These are phyloP conservation scores for Epizoanthus illoricatus DNA, from an alignment of 92 coral and sea anemone species.

Conservation along the genomic window DNA sequence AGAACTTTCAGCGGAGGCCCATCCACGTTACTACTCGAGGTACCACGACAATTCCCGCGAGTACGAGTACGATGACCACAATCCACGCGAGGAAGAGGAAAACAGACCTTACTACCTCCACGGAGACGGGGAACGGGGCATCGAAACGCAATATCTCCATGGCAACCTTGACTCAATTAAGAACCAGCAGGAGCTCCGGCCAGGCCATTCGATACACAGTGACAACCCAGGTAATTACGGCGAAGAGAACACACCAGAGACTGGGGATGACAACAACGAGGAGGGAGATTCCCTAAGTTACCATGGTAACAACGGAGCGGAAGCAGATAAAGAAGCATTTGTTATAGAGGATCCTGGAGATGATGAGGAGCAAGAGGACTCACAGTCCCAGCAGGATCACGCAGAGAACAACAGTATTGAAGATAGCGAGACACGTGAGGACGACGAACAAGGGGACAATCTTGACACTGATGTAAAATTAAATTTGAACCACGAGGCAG, in stretches of 20 bases:
- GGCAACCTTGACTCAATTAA: background rate
- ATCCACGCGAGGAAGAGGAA: background rate
- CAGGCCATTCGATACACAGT: background rate
- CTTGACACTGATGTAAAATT: too few species aligned
- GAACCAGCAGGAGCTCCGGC: background rate
- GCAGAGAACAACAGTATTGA: background rate
- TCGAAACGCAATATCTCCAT: background rate
- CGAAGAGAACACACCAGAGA: background rate
- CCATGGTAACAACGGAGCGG: constrained; percentile 8
- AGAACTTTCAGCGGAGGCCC: too few species aligned
- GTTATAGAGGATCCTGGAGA: background rate
- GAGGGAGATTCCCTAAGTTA: background rate
- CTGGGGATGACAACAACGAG: background rate
- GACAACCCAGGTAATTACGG: background rate
- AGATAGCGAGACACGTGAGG: background rate
- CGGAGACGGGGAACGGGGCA: background rate
- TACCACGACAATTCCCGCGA: background rate
- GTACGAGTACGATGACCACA: background rate
- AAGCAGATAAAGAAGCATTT: background rate
- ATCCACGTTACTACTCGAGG: background rate
- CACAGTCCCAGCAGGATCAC: background rate
- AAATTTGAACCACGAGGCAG: too few species aligned
- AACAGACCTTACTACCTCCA: background rate
- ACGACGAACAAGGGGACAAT: too few species aligned
- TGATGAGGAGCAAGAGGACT: background rate